Evolutionary conservation across 2,888 invertebrate genomes (phyloP), one percentile per base, ranked within the genome.

Genomic region (Troglohyphantes excavatus): DNA sequence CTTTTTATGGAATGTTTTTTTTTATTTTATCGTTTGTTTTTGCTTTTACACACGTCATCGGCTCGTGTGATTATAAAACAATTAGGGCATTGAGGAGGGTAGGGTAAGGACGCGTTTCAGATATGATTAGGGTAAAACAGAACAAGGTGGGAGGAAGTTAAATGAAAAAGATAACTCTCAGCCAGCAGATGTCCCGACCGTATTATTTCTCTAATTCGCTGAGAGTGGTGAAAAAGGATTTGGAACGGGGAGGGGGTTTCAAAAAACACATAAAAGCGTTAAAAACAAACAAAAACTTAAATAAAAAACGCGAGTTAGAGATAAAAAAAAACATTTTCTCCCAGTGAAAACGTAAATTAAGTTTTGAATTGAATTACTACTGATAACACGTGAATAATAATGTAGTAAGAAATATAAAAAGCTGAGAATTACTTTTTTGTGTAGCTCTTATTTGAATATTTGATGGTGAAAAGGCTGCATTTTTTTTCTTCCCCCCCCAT

Each of bases 321-420:
- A 63, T 43, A 70, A 33, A 67, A 79, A 67, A 84, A 39, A 70
- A 53, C 39, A 61, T 70, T n/a, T 17, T 68, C 53, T 68, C 65
- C 72, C 21, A 19, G 67, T 21, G 72, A 83, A 83, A 72, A 53
- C 61, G 88, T 89, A 89, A 89, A 89, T 89, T 89, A 89, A 89
- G 82, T 89, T 89, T 76, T 82, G 88, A 89, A 89, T 89, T 89
- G 82, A 89, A 89, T 89, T 89, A 89, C 82, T 68, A 75, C 88
- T 82, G 88, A 89, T 89, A 89, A 89, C 88, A 73, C 72, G 29
- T n/a, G 53, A 33, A 75, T 72, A 43, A 63, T 63, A 83, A 68
- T 27, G 59, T 26, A 70, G 59, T 63, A 61, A 39, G 59, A 82
- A 68, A 75, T n/a, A 81, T 67, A 73, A 81, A 75, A 87, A 82